Conservation (phyloP, 2,113 vertebrate species). For the Indri indri region DNA sequence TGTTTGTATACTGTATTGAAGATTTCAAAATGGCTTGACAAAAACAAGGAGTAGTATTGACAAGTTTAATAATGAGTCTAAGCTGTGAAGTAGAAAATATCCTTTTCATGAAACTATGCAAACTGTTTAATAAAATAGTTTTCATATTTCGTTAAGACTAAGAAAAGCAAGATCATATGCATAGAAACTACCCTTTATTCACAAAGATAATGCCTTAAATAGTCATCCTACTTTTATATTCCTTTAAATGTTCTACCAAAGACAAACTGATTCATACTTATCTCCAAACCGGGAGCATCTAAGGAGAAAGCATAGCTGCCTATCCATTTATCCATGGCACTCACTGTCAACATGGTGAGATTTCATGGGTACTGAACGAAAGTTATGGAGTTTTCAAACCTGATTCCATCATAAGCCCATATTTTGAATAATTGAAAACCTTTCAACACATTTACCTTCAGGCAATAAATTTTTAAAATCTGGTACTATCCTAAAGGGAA, state of each 20-base stretch:
- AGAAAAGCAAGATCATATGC: neutral
- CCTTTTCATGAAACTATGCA: neutral
- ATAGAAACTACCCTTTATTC: neutral
- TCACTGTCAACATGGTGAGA: too few species aligned
- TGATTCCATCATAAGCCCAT: neutral
- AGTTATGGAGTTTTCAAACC: neutral
- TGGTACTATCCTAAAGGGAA: neutral
- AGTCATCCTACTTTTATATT: neutral
- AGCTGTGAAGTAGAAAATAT: neutral
- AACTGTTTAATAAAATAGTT: neutral
- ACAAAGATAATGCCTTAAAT: neutral
- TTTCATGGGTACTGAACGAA: accelerated
- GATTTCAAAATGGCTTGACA: neutral
- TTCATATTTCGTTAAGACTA: neutral
- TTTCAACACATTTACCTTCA: neutral
- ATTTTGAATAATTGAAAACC: neutral
- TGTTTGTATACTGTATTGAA: neutral
- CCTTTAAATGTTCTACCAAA: accelerated
- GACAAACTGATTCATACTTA: neutral
- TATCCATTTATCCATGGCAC: neutral
- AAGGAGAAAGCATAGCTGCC: neutral
- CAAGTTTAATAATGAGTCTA: neutral
- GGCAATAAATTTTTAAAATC: neutral
- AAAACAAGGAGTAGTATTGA: neutral
- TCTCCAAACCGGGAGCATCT: neutral